phyloP scores from a whole-genome alignment of 2,888 invertebrate species.

The Hofmannophila pseudospretella region DNA sequence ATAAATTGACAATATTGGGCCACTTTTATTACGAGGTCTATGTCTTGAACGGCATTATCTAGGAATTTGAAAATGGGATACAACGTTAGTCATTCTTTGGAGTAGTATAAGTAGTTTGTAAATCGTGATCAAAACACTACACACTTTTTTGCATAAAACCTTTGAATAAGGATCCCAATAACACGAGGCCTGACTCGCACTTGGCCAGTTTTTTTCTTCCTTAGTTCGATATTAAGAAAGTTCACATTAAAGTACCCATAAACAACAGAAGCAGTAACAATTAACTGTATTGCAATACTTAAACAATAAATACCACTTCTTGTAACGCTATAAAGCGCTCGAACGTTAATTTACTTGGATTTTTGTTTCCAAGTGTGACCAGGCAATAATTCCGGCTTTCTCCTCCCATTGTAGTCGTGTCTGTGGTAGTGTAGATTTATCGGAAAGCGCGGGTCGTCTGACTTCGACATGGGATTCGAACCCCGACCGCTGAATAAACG shows the following conservation, averaged over 20 bases:
- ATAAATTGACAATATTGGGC: no score
- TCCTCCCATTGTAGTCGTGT: constrained; percentile 70
- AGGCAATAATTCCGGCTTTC: constrained; percentile 54
- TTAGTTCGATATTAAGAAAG: no score
- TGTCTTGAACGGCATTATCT: no score
- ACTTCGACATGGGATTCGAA: constrained; percentile 6
- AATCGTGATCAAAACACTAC: no score
- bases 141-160: no score
- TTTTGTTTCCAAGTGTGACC: constrained; percentile 28
- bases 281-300: constrained; percentile 1
- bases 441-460: constrained; percentile 4
- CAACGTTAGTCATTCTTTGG: no score
- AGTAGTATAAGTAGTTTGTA: no score
- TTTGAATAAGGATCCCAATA: no score
- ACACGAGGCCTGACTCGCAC: no score
- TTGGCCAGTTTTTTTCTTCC: no score
- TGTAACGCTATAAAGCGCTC: constrained; percentile 5
- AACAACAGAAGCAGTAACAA: constrained; percentile 2
- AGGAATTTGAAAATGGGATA: no score
- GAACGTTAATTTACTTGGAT: constrained; percentile 29
- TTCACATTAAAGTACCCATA: neutral
- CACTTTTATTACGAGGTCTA: no score
- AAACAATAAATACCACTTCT: neutral
- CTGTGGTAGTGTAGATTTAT: constrained; percentile 24
- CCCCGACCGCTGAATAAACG: neutral